phyloP scores from a whole-genome alignment of 2,888 invertebrate genomes.

The Trichopria drosophilae region DNA sequence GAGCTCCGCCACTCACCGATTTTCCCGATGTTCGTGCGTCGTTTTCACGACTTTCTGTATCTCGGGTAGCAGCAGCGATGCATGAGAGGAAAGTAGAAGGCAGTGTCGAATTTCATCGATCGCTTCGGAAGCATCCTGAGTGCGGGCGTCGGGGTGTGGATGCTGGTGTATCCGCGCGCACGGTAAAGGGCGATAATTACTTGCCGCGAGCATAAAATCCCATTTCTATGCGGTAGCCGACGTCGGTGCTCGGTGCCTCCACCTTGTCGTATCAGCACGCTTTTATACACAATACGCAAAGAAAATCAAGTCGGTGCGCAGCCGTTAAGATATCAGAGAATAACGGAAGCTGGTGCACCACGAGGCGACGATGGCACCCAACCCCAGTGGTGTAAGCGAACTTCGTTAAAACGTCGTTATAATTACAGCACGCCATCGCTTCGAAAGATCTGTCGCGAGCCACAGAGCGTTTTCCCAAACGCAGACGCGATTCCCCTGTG shows the following conservation, averaged over 20 bases:
- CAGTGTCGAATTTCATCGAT: too few relatives aligned
- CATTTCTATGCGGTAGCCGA: conserved; percentile 48
- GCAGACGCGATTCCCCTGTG: too few relatives aligned
- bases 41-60: too few relatives aligned
- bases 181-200: conserved; percentile 48
- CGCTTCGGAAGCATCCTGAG: too few relatives aligned
- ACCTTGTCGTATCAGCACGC: conserved; percentile 26
- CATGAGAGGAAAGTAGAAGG: too few relatives aligned
- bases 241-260: too few relatives aligned
- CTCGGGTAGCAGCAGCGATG: too few relatives aligned
- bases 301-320: conserved; percentile 39
- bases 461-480: too few relatives aligned
- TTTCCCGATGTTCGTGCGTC: conserved; percentile 18
- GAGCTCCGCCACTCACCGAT: conserved; percentile 36
- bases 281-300: conserved; percentile 33
- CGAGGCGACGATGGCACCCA: not conserved
- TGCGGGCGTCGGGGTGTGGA: not conserved
- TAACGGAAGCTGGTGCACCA: not conserved
- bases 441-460: conserved; percentile 26
- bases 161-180: conserved; percentile 18
- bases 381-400: conserved; percentile 17
- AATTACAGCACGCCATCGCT: conserved; percentile 33
- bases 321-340: conserved; percentile 14
- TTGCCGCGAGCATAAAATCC: conserved; percentile 44
- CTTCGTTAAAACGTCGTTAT: conserved; percentile 40